Base-by-base conservation (phyloP, 2,113 vertebrate species). In the Entosphenus tridentatus region DNA sequence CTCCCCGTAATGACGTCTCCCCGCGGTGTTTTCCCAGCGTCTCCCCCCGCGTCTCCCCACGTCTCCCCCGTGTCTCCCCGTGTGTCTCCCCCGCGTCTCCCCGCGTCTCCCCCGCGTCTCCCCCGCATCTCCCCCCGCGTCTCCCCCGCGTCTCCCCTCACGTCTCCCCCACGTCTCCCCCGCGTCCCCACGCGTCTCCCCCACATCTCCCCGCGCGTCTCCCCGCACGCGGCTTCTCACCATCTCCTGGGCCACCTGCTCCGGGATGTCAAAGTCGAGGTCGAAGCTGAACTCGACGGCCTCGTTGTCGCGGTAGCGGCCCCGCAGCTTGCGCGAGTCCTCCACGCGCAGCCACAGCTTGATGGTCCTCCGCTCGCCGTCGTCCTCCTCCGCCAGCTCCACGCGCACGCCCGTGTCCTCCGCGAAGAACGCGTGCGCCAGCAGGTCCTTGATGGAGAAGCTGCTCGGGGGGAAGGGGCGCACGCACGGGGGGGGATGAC, bases 281-380 rank as follows among this genome's bases (percentile, higher is more conserved):
- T 96, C 89, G 0, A 96, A 96, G 67, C 88, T 80, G 78, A 96
- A 96, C 78, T 96, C 91, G 1, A 96, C 88, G 77, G 91, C 91
- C 0, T 92, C 91, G 81, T 96, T 96, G 81, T 95, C 91, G 74
- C 93, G 86, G 73, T 91, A 90, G 70, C 87, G 89, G 11, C 90
- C 91, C 0, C 87, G 84, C 11, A 89, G 83, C 67, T 89, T 89
- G 78, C 92, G 87, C 0, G 80, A 81, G 72, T 91, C 87, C 0
- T 93, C 90, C 86, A 96, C 87, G 69, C 91, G 84, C 71, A 96
- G 80, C 91, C 91, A 96, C 71, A 95, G 82, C 79, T 96, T 95
- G 57, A 96, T 81, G 5, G 81, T 85, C 0, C 84, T 80, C 77
- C 95, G 95, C 73, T 87, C 14, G 1, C 78, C 82, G 1, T 96